These are phyloP conservation scores for Eustalomyia histrio DNA, from an alignment of 2,888 invertebrate species.

Conservation along the genomic window DNA sequence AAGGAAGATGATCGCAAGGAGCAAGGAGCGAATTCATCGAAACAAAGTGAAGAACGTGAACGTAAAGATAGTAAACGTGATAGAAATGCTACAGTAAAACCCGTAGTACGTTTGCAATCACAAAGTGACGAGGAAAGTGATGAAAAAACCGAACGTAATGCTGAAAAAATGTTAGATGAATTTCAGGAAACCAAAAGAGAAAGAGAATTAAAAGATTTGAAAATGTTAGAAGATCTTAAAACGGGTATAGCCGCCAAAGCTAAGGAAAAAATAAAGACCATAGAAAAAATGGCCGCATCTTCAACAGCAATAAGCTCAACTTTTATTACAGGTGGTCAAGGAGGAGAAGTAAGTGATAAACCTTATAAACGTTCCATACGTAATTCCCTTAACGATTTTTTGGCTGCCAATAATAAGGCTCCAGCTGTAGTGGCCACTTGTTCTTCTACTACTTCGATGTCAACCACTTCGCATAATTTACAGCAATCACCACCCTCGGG, in stretches of 20 bases:
- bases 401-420: constrained; percentile 77
- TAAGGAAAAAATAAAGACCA: constrained; percentile 82
- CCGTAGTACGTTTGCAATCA: constrained; percentile 82
- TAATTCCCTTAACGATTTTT: constrained; percentile 79
- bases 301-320: constrained; percentile 45
- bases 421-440: constrained; percentile 72
- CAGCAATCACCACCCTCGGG: constrained; percentile 53
- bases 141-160: constrained; percentile 77
- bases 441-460: constrained; percentile 24
- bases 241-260: constrained; percentile 86
- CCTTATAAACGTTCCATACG: constrained; percentile 73
- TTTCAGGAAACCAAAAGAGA: constrained; percentile 82
- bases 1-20: constrained; percentile 24
- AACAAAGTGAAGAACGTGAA: constrained; percentile 67
- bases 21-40: constrained; percentile 12
- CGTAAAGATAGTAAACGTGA: constrained; percentile 62
- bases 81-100: constrained; percentile 70
- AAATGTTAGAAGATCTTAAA: constrained; percentile 84
- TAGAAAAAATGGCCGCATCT: constrained; percentile 80
- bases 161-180: constrained; percentile 79
- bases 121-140: constrained; percentile 83
- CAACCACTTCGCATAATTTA: constrained; percentile 10
- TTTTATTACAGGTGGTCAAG: constrained; percentile 42
- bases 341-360: constrained; percentile 74
- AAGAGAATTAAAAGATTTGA: constrained; percentile 84